These are phyloP conservation scores for Crotalus viridis DNA, from an alignment of 2,113 vertebrate genomes.

Conservation along the genomic window DNA sequence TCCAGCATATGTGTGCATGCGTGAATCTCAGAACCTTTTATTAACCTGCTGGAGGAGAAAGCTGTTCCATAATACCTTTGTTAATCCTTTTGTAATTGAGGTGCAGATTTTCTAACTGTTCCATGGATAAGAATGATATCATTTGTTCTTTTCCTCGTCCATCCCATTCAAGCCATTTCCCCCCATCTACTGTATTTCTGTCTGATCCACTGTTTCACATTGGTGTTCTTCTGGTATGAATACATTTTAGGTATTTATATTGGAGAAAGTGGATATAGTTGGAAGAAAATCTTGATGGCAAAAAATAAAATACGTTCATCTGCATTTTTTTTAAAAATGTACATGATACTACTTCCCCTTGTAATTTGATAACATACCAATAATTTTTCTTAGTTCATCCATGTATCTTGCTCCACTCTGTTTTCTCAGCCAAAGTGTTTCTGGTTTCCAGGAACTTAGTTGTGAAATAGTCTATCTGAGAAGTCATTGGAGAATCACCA, in stretches of 20 bases:
- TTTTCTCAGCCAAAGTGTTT: background rate
- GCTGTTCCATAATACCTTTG: background rate
- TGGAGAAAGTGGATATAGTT: background rate
- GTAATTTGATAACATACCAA: background rate
- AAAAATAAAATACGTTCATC: background rate
- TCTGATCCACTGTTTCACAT: background rate
- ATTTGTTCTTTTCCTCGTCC: background rate
- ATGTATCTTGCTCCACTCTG: background rate
- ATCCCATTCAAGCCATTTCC: background rate
- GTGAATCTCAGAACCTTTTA: background rate
- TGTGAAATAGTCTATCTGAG: background rate
- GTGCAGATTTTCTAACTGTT: background rate
- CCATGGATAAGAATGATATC: background rate
- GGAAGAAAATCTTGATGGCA: background rate
- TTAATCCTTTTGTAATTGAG: background rate
- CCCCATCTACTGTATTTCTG: background rate
- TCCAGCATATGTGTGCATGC: background rate
- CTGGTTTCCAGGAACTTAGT: background rate
- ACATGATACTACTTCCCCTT: background rate
- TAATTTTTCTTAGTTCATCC: background rate
- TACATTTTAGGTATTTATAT: background rate
- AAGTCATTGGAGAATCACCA: background rate
- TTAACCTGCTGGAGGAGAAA: background rate
- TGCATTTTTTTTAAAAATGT: background rate
- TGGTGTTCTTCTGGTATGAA: background rate